phyloP scores from a whole-genome alignment of 2,113 vertebrate genomes.

The Speoplatyrhinus poulsoni region DNA sequence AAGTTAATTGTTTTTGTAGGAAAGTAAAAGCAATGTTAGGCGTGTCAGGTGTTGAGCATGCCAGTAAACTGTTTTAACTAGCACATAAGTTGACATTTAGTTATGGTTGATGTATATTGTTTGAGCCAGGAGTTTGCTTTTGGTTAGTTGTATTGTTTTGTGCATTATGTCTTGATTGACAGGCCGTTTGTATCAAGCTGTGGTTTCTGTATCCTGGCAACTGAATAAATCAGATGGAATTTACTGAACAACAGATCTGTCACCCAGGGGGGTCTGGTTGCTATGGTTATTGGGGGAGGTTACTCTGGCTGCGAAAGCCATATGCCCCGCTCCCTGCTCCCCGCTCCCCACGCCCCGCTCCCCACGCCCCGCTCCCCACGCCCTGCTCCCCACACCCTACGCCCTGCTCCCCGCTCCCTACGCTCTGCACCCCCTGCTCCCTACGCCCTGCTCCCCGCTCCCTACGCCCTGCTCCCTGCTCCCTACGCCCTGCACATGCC shows the following conservation, averaged over 20 bases:
- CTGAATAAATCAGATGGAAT: conserved; percentile 88
- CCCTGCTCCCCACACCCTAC: neutral
- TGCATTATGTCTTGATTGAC: conserved; percentile 86
- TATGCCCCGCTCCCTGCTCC: neutral
- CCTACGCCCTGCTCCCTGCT: too few relatives aligned
- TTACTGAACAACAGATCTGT: too few relatives aligned
- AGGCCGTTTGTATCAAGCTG: conserved; percentile 76
- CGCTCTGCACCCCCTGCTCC: neutral
- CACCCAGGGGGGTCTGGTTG: too few relatives aligned
- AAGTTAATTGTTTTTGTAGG: conserved; percentile 97
- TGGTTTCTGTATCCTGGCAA: conserved; percentile 89
- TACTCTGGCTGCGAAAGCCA: too few relatives aligned
- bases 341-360: too few relatives aligned
- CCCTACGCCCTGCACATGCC: neutral
- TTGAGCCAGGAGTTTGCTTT: conserved; percentile 21
- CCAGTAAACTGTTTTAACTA: too few relatives aligned
- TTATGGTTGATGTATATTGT: conserved; percentile 82
- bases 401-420: too few relatives aligned
- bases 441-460: neutral
- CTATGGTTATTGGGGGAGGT: too few relatives aligned
- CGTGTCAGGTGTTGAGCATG: conserved; percentile 63
- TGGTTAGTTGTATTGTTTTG: conserved; percentile 81
- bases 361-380: neutral
- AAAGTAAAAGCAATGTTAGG: conserved; percentile 85
- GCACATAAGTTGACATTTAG: neutral